Conservation (phyloP, 2,888 invertebrate species). For the Clitarchus hookeri region DNA sequence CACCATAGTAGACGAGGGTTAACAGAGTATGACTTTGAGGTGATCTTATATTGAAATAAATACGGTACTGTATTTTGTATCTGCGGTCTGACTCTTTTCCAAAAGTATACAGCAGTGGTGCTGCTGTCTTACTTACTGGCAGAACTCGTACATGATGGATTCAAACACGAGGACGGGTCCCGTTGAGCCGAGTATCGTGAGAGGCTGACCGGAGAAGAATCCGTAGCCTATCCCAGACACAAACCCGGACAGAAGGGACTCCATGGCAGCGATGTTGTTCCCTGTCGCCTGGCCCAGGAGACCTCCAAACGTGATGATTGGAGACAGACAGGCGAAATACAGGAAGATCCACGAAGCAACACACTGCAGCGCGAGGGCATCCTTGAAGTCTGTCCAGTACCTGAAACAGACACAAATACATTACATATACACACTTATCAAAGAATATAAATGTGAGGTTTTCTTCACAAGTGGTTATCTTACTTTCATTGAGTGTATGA, state of each 20-base stretch:
- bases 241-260: constrained; percentile 87
- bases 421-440: background rate
- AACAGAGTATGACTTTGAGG: no score
- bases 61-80: no score
- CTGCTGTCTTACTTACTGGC: constrained; percentile 61
- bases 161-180: constrained; percentile 97
- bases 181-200: constrained; percentile 93
- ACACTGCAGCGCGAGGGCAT: constrained; percentile 90
- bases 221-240: constrained; percentile 95
- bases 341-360: constrained; percentile 96
- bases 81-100: no score
- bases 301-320: constrained; percentile 97
- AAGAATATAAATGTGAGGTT: no score
- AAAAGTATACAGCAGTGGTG: no score
- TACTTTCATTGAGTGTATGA: no score
- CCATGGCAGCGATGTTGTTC: constrained; percentile 92
- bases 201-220: constrained; percentile 92
- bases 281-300: constrained; percentile 92
- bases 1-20: no score
- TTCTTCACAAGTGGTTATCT: no score
- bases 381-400: constrained; percentile 89
- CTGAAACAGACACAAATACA: constrained; percentile 44
- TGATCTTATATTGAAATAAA: no score
- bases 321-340: constrained; percentile 96
- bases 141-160: constrained; percentile 96